Conservation (phyloP, 2,888 invertebrate species). For the Pemphredon lugubris region DNA sequence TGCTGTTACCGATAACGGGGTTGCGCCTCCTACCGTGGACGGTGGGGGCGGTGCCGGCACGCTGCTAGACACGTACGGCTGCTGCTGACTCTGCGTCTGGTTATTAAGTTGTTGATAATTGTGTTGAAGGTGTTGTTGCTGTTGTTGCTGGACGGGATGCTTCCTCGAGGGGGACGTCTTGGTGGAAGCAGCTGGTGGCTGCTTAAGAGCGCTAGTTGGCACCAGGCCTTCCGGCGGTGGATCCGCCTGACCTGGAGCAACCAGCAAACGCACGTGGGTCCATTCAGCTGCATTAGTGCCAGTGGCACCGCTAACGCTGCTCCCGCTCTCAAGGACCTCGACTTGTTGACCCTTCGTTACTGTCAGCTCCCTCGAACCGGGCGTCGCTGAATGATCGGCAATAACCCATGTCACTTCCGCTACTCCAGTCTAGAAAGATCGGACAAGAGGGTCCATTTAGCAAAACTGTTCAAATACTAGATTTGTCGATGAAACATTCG, state of each 20-base stretch:
- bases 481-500: too few relatives aligned
- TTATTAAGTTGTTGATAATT: constrained; percentile 38
- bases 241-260: constrained; percentile 81
- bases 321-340: constrained; percentile 91
- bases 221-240: constrained; percentile 90
- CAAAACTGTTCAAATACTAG: too few relatives aligned
- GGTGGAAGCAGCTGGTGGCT: constrained; percentile 84
- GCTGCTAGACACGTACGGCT: constrained; percentile 1
- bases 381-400: constrained; percentile 90
- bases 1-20: constrained; percentile 14
- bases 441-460: too few relatives aligned
- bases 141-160: constrained; percentile 61
- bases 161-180: constrained; percentile 84
- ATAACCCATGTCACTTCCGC: constrained; percentile 96
- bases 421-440: constrained; percentile 85
- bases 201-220: constrained; percentile 89
- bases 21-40: constrained; percentile 10
- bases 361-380: constrained; percentile 89
- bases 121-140: constrained; percentile 53
- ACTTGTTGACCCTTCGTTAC: constrained; percentile 96
- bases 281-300: constrained; percentile 71
- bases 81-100: constrained; percentile 25
- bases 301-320: constrained; percentile 80
- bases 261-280: constrained; percentile 82
- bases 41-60: neutral